Base-by-base conservation (phyloP, 2,113 vertebrate species). In the Diadophis punctatus region DNA sequence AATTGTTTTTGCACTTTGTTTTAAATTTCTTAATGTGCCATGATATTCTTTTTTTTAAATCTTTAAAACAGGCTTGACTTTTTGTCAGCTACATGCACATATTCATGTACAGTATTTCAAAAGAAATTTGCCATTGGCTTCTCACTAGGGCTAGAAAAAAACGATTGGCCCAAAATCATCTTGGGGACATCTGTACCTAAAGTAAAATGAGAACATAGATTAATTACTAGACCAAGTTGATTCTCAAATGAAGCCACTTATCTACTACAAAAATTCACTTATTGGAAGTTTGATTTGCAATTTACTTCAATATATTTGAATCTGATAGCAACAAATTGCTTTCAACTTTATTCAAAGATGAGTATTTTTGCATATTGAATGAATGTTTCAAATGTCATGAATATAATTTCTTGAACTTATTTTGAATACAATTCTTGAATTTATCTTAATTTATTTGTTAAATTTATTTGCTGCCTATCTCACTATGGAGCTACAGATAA, bases 1-100 rank as follows among this genome's bases (percentile, higher is more conserved):
- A 22, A 80, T 8, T 25, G 3, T 39, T 93, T 74, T 20, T 80
- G 68, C n/a, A 39, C 16, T 74, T 74, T 39, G n/a, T 74, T 91
- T 93, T 91, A 95, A 89, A 94, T 93, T 92, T 92, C 95, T 92
- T 95, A 96, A 95, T 18, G 34, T 94, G 90, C 51, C 2, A 23
- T n/a, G 43, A 9, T 93, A 92, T 68, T 68, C 11, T 60, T 34
- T 74, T 68, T 63, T 34, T 74, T 74, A 34, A 34, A 34, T 20
- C 68, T 80, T 39, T 39, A 80, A 80, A 80, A 80, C n/a, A 34
- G 34, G 16, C n/a, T 34, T 8, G 63, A 16, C 58, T 20, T 80
- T 39, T 80, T 80, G 34, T 80, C 68, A 74, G n/a, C 68, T 74
- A 34, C 6, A 74, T 39, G n/a, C 16, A 74, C 16, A 20, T 34